A percentile compares a stretch with the other conserved stretches of the same genome.
These are phyloP conservation scores for Aptenodytes patagonicus DNA, from an alignment of 2,113 vertebrate species.

Conservation along the genomic window DNA sequence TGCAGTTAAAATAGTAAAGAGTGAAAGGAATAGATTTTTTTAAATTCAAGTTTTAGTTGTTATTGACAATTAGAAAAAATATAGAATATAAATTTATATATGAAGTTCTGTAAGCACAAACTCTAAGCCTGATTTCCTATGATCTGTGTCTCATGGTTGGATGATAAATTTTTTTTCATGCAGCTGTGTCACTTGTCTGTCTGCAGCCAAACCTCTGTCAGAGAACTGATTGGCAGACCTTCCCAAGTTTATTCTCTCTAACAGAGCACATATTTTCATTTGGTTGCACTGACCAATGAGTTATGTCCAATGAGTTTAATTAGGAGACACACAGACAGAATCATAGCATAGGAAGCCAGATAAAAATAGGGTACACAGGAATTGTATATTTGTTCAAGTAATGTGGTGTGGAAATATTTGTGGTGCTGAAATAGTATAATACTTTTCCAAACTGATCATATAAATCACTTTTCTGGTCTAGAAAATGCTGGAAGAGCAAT, in stretches of 20 bases:
- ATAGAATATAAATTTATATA: not conserved
- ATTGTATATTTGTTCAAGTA: not conserved
- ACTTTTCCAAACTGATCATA: not conserved
- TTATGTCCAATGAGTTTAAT: not conserved
- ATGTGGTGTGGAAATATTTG: not conserved
- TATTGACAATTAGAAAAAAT: not conserved
- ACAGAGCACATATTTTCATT: not conserved
- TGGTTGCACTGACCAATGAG: not conserved
- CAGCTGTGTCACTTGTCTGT: not conserved
- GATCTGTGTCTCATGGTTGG: not conserved
- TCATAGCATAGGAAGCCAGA: not conserved
- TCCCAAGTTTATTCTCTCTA: not conserved
- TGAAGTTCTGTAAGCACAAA: not conserved
- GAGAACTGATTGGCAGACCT: not conserved
- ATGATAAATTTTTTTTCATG: not conserved
- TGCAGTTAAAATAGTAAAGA: not conserved
- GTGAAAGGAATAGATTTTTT: not conserved
- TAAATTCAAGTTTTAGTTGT: not conserved
- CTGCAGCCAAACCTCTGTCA: not conserved
- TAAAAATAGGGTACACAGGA: not conserved
- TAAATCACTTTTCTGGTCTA: slow-evolving; percentile 34
- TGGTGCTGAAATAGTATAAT: not conserved
- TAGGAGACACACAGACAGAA: not conserved
- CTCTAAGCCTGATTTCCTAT: not conserved
- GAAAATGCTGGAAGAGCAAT: slow-evolving; percentile 40